Percentiles rank a stretch among this genome's conserved stretches.
These are phyloP conservation scores for Diuraphis noxia DNA, from an alignment of 1,140 invertebrate genomes.

Conservation along the genomic window DNA sequence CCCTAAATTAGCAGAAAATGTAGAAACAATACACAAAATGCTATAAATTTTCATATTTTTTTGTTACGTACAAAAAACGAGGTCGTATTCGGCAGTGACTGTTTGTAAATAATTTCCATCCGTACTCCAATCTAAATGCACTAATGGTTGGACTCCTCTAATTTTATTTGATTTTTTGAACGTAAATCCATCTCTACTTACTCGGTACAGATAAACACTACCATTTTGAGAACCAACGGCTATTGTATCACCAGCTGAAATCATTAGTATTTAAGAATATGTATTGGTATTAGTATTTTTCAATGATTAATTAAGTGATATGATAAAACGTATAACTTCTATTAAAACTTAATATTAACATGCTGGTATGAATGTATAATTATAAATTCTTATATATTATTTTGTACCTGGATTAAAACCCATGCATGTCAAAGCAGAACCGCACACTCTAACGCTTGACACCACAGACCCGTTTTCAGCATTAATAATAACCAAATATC, in stretches of 20 bases:
- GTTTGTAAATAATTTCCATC: slow-evolving; percentile 85
- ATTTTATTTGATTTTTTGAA: slow-evolving; percentile 88
- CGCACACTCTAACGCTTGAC: slow-evolving; percentile 81
- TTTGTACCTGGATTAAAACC: slow-evolving; percentile 79
- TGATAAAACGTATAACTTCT: not conserved
- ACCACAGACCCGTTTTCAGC: slow-evolving; percentile 80
- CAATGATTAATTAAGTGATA: not conserved
- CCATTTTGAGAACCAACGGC: slow-evolving; percentile 90
- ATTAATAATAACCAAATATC: slow-evolving; percentile 82
- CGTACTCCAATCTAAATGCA: slow-evolving; percentile 88
- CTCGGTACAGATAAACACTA: slow-evolving; percentile 80
- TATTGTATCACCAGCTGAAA: slow-evolving; percentile 81
- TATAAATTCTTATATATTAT: not conserved
- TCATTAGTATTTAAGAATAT: not conserved
- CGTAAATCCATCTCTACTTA: slow-evolving; percentile 81
- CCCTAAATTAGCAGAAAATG: slow-evolving; percentile 67
- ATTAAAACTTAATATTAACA: not conserved
- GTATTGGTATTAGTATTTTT: not conserved
- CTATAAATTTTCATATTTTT: not conserved
- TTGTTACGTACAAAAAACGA: slow-evolving; percentile 76
- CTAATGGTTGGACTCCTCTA: slow-evolving; percentile 76
- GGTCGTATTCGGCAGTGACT: slow-evolving; percentile 89
- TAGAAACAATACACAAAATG: not conserved
- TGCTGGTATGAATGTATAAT: not conserved
- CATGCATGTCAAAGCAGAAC: slow-evolving; percentile 79